Conservation (phyloP, 2,797 vertebrate species). For the Petrocephalus schoutedeni region DNA sequence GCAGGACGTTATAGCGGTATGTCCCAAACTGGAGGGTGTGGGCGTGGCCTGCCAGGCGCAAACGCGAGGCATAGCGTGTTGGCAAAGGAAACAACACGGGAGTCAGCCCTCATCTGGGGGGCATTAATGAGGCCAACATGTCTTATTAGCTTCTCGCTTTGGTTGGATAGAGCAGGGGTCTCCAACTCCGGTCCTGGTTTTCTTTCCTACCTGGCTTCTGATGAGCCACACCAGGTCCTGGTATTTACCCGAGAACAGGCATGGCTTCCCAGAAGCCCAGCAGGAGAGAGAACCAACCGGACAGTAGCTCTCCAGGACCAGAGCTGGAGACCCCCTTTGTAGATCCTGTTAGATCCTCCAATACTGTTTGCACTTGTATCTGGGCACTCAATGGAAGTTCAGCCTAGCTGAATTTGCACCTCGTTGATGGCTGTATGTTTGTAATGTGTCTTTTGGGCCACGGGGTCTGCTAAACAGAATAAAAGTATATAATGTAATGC, state of each 20-base stretch:
- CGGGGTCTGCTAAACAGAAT: no score
- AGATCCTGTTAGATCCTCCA: neutral
- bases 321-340: neutral
- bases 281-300: no score
- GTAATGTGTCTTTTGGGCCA: neutral
- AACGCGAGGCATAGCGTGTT: neutral
- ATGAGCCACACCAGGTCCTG: no score
- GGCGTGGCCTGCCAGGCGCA: neutral
- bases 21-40: neutral
- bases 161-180: neutral
- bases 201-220: no score
- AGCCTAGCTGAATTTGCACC: neutral
- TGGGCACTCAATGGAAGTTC: neutral
- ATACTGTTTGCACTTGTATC: no score
- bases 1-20: neutral
- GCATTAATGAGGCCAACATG: neutral
- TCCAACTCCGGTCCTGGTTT: no score
- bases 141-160: neutral
- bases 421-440: neutral
- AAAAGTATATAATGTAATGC: neutral
- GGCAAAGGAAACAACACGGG: neutral
- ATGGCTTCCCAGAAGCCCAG: no score
- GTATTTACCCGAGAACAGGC: no score
- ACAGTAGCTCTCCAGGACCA: no score
- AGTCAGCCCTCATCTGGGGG: neutral